A percentile compares a stretch with the other conserved stretches of the same genome.
phyloP scores from a whole-genome alignment of 2,797 vertebrate genomes.

The Rhyacichthys aspro region DNA sequence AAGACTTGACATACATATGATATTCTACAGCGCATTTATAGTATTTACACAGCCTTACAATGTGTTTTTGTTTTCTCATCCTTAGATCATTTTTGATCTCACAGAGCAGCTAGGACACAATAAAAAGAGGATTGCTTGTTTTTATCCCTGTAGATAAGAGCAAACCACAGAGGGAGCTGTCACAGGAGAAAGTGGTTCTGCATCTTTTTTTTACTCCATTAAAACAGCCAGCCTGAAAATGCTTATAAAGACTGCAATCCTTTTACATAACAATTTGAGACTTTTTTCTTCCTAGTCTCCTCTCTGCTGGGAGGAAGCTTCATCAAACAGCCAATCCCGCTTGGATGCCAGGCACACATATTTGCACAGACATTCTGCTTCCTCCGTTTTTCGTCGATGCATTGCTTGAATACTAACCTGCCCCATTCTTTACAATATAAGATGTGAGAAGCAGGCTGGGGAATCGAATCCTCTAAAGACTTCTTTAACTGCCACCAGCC shows the following conservation, averaged over 20 bases:
- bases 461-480: constrained; percentile 32
- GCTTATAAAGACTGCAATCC: constrained; percentile 30
- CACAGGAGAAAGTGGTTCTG: constrained; percentile 22
- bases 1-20: too few species aligned
- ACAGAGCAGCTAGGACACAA: constrained; percentile 20
- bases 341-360: constrained; percentile 45
- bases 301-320: constrained; percentile 51
- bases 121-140: constrained; percentile 17
- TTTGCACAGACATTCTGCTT: constrained; percentile 58
- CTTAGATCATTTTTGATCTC: constrained; percentile 6
- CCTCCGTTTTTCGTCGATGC: constrained; percentile 52
- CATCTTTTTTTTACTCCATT: constrained; percentile 33
- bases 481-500: constrained; percentile 42
- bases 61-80: constrained; percentile 26
- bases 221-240: constrained; percentile 40
- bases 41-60: too few species aligned
- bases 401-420: constrained; percentile 55
- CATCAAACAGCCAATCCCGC: constrained; percentile 59
- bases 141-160: constrained; percentile 34
- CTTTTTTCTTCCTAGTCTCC: constrained; percentile 25
- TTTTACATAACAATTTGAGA: constrained; percentile 54
- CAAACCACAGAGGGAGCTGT: constrained; percentile 22
- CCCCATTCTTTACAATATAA: constrained; percentile 38
- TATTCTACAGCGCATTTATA: too few species aligned
- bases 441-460: constrained; percentile 7